These are phyloP conservation scores for Argentina silus DNA, from an alignment of 2,797 vertebrate species.

Conservation along the genomic window DNA sequence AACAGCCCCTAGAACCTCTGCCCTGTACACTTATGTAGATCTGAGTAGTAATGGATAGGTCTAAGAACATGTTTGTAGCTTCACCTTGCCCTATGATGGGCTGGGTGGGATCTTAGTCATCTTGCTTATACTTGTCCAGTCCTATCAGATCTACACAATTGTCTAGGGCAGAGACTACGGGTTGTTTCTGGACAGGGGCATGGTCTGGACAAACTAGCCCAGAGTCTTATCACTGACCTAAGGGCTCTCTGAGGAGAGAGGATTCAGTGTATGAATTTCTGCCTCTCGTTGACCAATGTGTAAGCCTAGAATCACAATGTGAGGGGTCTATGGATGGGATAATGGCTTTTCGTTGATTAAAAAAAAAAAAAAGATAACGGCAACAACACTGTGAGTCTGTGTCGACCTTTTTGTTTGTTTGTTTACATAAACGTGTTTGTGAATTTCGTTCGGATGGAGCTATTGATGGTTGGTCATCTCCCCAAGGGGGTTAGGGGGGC, in stretches of 20 bases:
- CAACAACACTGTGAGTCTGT: slow-evolving; percentile 3
- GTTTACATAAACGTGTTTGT: slow-evolving; percentile 10
- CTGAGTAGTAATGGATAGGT: too few species aligned
- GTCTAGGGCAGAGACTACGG: background rate
- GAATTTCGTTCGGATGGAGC: background rate
- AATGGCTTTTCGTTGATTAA: background rate
- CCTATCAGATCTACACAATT: too few species aligned
- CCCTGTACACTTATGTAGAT: too few species aligned
- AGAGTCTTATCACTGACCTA: background rate
- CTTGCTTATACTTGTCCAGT: too few species aligned
- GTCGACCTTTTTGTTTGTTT: background rate
- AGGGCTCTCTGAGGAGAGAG: background rate
- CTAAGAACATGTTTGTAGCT: too few species aligned
- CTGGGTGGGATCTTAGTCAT: background rate
- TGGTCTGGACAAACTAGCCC: background rate
- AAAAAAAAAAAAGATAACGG: background rate
- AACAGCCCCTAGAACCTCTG: background rate
- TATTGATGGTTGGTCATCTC: slow-evolving; percentile 5
- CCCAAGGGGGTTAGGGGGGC: background rate
- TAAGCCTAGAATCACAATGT: background rate
- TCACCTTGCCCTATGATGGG: background rate
- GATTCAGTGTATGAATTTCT: background rate
- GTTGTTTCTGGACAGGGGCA: background rate
- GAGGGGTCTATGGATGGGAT: background rate
- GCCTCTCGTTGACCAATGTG: background rate